Conservation (phyloP, 2,888 invertebrate species). For the Amblyjoppa fuscipennis region DNA sequence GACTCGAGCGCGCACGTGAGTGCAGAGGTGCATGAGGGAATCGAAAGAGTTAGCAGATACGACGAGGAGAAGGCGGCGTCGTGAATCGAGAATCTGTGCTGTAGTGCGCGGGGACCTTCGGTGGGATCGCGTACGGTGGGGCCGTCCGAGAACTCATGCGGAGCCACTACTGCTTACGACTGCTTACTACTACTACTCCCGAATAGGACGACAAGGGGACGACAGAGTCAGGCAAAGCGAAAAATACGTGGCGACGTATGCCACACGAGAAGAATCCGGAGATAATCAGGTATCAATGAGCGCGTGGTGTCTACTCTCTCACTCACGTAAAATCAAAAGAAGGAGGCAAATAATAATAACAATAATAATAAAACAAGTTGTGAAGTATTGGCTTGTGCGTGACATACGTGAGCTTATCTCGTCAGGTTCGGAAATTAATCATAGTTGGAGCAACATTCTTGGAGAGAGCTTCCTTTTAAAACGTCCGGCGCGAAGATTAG, state of each 20-base stretch:
- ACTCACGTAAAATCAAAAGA: not conserved
- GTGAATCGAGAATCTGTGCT: constrained; percentile 61
- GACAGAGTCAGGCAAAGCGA: constrained; percentile 1
- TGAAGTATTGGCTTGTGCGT: not conserved
- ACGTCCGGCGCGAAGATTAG: not conserved
- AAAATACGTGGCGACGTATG: constrained; percentile 8
- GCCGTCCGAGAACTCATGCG: not conserved
- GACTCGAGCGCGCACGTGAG: constrained; percentile 67
- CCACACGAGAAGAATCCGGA: constrained; percentile 25
- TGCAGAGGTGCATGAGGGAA: constrained; percentile 50
- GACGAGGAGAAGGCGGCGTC: constrained; percentile 55
- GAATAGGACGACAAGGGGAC: constrained; percentile 24
- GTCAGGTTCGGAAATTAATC: constrained; percentile 24
- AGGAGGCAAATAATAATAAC: constrained; percentile 1
- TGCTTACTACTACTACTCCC: not conserved
- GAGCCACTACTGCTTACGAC: not conserved
- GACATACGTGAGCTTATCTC: not conserved
- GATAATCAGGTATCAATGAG: constrained; percentile 47
- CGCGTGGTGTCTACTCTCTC: constrained; percentile 13
- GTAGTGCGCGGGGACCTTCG: constrained; percentile 26
- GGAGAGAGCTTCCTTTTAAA: not conserved
- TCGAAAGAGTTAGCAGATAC: constrained; percentile 56
- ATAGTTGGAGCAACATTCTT: constrained; percentile 54
- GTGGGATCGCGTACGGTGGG: constrained; percentile 27
- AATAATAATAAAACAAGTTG: constrained; percentile 13